These are phyloP conservation scores for Platyura marginata DNA, from an alignment of 1,140 invertebrate species.

Conservation along the genomic window DNA sequence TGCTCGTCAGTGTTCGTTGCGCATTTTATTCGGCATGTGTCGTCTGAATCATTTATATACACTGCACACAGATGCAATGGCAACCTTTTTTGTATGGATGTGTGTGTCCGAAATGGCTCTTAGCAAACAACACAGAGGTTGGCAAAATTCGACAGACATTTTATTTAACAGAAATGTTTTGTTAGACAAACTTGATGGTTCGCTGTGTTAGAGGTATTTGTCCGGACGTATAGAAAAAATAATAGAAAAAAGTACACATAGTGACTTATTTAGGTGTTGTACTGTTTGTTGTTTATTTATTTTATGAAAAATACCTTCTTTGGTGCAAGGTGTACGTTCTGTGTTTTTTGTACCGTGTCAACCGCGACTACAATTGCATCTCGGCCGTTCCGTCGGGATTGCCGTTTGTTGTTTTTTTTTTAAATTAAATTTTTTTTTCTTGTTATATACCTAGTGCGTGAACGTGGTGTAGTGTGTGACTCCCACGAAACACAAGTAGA, in stretches of 20 bases:
- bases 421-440: background rate
- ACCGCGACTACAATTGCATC: too few relatives aligned
- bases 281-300: too few relatives aligned
- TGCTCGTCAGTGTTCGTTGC: background rate
- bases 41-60: background rate
- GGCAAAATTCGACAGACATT: constrained; percentile 1
- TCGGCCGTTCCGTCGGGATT: too few relatives aligned
- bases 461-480: background rate
- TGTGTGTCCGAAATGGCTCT: background rate
- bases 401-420: too few relatives aligned
- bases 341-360: too few relatives aligned
- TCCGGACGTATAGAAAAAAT: background rate
- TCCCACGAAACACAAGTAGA: background rate
- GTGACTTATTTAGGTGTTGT: too few relatives aligned
- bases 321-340: background rate
- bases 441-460: background rate
- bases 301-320: background rate
- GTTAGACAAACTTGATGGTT: background rate
- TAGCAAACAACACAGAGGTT: background rate
- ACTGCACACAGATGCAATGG: background rate
- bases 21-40: background rate
- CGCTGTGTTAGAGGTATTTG: background rate
- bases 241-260: background rate
- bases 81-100: background rate
- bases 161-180: constrained; percentile 1